Evolutionary conservation across 1,140 invertebrate species (phyloP).

Genomic region (Uloborus diversus): DNA sequence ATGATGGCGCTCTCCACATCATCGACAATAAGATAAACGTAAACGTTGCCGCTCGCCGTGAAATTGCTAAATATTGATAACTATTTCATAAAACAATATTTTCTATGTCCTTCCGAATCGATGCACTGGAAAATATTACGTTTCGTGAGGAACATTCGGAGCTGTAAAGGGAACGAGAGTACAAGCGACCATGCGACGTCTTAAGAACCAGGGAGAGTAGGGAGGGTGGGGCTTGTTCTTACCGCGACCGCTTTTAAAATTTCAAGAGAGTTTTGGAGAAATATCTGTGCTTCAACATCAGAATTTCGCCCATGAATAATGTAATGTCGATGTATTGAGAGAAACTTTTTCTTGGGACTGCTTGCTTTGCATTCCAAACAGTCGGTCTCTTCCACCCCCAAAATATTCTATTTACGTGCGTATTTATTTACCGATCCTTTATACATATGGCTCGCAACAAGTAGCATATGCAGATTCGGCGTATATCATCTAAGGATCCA

Average conservation of each 20-base stretch:
- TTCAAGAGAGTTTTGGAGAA: conserved; percentile 16
- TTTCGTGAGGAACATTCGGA: too few species aligned
- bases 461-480: conserved; percentile 15
- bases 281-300: background rate
- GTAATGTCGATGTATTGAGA: conserved; percentile 2
- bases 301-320: conserved; percentile 23
- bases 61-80: too few species aligned
- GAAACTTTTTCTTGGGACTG: background rate
- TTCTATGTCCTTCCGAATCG: too few species aligned
- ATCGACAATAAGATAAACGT: too few species aligned
- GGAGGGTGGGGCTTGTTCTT: too few species aligned
- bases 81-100: too few species aligned
- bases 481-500: background rate
- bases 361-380: background rate
- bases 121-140: too few species aligned
- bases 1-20: too few species aligned
- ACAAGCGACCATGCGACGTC: too few species aligned
- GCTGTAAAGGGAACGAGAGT: too few species aligned
- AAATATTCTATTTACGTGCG: background rate
- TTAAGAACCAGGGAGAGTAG: too few species aligned
- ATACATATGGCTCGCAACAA: conserved; percentile 2
- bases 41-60: too few species aligned
- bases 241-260: conserved; percentile 24
- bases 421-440: conserved; percentile 2
- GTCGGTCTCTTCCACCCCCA: background rate